Percentiles rank a stretch among this genome's conserved stretches.
Conservation (phyloP, 2,797 vertebrate species). For the Darevskia nairensis region DNA sequence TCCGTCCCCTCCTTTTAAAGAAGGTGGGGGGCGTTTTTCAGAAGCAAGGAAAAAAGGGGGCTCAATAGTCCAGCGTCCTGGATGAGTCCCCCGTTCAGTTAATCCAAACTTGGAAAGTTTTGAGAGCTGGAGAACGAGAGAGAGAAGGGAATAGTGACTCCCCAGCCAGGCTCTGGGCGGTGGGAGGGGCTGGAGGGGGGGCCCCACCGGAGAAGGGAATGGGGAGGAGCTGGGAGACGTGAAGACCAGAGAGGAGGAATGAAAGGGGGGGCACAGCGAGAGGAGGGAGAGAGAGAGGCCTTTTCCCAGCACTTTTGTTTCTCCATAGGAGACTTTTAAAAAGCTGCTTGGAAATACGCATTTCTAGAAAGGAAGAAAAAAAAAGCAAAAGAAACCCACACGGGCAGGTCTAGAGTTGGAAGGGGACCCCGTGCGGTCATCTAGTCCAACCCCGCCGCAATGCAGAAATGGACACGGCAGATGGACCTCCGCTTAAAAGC, state of each 20-base stretch:
- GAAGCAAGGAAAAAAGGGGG: too few species aligned
- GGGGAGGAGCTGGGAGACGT: not conserved
- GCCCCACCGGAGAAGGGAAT: not conserved
- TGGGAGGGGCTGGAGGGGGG: slow-evolving; percentile 40
- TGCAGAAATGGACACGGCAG: too few species aligned
- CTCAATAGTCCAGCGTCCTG: too few species aligned
- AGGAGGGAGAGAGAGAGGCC: not conserved
- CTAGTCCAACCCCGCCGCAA: too few species aligned
- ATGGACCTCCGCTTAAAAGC: too few species aligned
- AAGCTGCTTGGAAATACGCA: not conserved
- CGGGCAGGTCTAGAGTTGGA: too few species aligned
- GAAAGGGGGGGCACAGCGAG: not conserved
- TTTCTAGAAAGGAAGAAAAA: too few species aligned
- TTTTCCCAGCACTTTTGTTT: too few species aligned
- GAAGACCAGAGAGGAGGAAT: not conserved
- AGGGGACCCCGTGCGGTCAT: too few species aligned
- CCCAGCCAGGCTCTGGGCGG: not conserved
- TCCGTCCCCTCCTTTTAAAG: not conserved
- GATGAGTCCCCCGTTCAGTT: not conserved
- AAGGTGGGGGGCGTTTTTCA: too few species aligned
- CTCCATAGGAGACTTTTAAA: not conserved
- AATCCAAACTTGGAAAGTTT: not conserved
- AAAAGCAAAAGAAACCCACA: too few species aligned
- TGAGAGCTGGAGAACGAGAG: not conserved
- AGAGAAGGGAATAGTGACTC: not conserved